Evolutionary conservation across 2,113 vertebrate genomes (phyloP), one percentile per base, ranked within the genome.

Genomic region (Mesitornis unicolor): DNA sequence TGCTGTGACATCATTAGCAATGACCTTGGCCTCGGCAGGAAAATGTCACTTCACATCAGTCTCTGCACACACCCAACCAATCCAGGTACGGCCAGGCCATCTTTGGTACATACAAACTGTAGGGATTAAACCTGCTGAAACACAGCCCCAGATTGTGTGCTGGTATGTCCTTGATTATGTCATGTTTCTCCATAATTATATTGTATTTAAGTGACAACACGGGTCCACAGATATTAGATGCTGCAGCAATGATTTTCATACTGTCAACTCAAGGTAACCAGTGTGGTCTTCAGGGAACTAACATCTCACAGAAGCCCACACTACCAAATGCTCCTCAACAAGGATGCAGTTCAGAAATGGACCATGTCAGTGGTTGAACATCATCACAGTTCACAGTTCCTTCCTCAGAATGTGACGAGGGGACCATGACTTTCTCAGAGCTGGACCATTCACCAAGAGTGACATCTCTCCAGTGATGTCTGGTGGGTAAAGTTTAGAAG

Each of bases 1-100:
- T 14, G 6, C 48, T 48, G 7, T 10, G 47, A 57, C 2, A 0
- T 16, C 0, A 0, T 47, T 2, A 78, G n/a, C 57, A 85, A 60
- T 33, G 36, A 60, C 69, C 53, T 73, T 13, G 11, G 26, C 47
- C 33, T 53, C 17, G 3, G 56, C 28, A 83, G 78, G 36, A 77
- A 82, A 75, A 84, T 4, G 9, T 71, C n/a, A 68, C 33, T 57
- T 78, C 61, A 35, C 3, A 0, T 42, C 45, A 35, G 35, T 47
- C 64, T 80, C 50, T 43, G 26, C 51, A 48, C 0, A 0, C 25
- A 61, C 10, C 25, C 69, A 54, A 43, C 14, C 29, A 71, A 26
- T 10, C 16, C 77, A 81, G 69, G 81, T 56, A 40, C 1, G 2
- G 57, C 18, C 45, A 54, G 2, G 56, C 17, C 43, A 53, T 13